Percentiles rank a stretch among this genome's conserved stretches.
Conservation (phyloP, 1,140 invertebrate genomes). For the Trachymyrmex cornetzi region DNA sequence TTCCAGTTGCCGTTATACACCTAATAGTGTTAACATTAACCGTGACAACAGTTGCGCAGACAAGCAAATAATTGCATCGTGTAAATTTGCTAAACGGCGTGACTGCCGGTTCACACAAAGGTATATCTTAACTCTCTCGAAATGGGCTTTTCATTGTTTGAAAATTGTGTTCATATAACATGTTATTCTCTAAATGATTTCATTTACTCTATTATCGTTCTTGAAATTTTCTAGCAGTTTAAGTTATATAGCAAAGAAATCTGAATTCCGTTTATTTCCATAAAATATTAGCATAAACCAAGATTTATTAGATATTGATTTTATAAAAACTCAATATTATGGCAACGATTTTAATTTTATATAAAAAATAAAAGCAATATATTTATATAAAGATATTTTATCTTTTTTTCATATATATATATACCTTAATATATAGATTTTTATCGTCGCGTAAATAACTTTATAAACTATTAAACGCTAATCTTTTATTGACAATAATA, state of each 20-base stretch:
- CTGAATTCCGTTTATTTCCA: neutral
- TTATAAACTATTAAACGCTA: neutral
- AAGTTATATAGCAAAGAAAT: neutral
- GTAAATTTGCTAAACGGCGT: conserved; percentile 42
- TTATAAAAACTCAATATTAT: neutral
- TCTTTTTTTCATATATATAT: neutral
- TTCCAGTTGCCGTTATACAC: conserved; percentile 41
- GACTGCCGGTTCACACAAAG: neutral
- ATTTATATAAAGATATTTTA: neutral
- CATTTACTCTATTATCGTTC: neutral
- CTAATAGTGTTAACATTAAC: conserved; percentile 51
- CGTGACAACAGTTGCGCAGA: conserved; percentile 25
- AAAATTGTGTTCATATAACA: neutral
- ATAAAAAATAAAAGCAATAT: conserved; percentile 22
- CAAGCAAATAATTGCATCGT: conserved; percentile 55
- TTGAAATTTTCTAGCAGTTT: neutral
- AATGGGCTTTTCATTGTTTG: neutral
- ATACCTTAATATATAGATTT: no score
- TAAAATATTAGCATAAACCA: neutral
- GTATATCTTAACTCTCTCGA: neutral
- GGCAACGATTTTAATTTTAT: neutral
- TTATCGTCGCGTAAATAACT: no score
- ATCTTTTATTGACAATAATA: conserved; percentile 10
- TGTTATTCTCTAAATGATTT: neutral
- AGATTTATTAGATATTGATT: neutral